Evolutionary conservation across 2,797 vertebrate species (phyloP), one percentile per base, ranked within the genome.

Genomic region (Sylvia borin): DNA sequence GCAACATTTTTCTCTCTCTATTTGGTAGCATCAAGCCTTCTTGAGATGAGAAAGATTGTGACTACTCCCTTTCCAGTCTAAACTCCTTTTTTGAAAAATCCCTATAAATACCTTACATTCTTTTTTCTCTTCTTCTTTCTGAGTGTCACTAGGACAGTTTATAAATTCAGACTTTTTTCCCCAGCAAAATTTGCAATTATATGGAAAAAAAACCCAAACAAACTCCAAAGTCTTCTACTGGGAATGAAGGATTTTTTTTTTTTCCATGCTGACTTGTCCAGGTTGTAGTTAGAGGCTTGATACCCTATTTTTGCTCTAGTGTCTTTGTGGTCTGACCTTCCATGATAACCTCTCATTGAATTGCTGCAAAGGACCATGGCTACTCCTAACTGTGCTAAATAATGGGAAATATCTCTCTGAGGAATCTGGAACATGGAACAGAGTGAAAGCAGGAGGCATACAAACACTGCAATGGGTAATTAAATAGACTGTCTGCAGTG

Each of bases 401-500:
- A 95, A 81, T 32, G 29, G 16, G 20, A 84, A 92, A 93, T 96
- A 91, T 94, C 85, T 90, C 42, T 48, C 72, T 60, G 84, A 90
- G 76, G 90, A 81, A 95, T 94, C 90, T 94, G 73, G 47, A 94
- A 75, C 66, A 45, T 38, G 55, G 82, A 88, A 78, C 21, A 75
- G 73, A 92, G 80, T 48, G 51, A 92, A 92, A 94, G 48, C 64
- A 87, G 42, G 42, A 78, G 38, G 58, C 42, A 40, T 54, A 51
- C 26, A 92, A 96, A 86, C 58, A 81, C 11, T 55, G 73, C 21
- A 68, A 67, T 22, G 66, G 50, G 43, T 86, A 77, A 92, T 75
- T 91, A 67, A 80, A 87, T 60, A 74, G 19, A n/a, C 29, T 55
- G 18, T 40, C 67, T 87, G 45, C 54, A 71, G 27, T 31, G 21